A percentile compares a stretch with the other conserved stretches of the same genome.
Evolutionary conservation across 1,140 invertebrate genomes (phyloP).

Genomic region (Tetramorium parvispinum): DNA sequence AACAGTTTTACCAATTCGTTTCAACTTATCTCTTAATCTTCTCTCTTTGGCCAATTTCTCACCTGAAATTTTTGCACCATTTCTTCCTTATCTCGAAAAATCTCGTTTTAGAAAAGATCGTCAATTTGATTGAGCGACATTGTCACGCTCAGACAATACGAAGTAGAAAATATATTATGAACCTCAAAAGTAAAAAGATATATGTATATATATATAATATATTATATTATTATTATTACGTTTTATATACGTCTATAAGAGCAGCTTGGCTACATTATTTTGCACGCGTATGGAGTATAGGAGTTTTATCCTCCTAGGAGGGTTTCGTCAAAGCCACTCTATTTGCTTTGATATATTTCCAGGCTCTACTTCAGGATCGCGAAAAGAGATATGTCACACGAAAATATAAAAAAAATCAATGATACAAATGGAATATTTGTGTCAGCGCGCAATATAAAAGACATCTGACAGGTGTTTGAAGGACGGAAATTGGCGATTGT

Average conservation of each 20-base stretch:
- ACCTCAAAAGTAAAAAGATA: constrained; percentile 46
- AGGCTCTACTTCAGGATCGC: constrained; percentile 24
- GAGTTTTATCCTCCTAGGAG: constrained; percentile 44
- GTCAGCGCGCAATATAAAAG: constrained; percentile 9
- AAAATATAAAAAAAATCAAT: constrained; percentile 16
- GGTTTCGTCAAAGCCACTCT: constrained; percentile 43
- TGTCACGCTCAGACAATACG: constrained; percentile 48
- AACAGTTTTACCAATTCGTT: constrained; percentile 15
- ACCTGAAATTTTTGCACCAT: constrained; percentile 54
- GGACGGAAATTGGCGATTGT: not conserved
- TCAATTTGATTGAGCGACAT: constrained; percentile 45
- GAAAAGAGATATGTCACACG: constrained; percentile 5
- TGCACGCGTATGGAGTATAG: constrained; percentile 45
- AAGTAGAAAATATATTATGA: constrained; percentile 72
- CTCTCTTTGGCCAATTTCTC: constrained; percentile 48
- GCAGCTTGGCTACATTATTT: constrained; percentile 57
- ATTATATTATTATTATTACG: constrained; percentile 27
- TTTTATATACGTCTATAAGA: constrained; percentile 48
- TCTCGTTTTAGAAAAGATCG: constrained; percentile 13
- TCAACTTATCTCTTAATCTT: constrained; percentile 30
- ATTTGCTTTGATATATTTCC: constrained; percentile 35
- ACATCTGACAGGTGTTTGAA: constrained; percentile 13
- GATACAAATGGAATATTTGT: constrained; percentile 26
- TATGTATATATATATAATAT: constrained; percentile 30
- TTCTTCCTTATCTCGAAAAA: constrained; percentile 9